A percentile compares a stretch with the other conserved stretches of the same genome.
Conservation (phyloP, 2,113 vertebrate species). For the Psilopsiagon aymara region DNA sequence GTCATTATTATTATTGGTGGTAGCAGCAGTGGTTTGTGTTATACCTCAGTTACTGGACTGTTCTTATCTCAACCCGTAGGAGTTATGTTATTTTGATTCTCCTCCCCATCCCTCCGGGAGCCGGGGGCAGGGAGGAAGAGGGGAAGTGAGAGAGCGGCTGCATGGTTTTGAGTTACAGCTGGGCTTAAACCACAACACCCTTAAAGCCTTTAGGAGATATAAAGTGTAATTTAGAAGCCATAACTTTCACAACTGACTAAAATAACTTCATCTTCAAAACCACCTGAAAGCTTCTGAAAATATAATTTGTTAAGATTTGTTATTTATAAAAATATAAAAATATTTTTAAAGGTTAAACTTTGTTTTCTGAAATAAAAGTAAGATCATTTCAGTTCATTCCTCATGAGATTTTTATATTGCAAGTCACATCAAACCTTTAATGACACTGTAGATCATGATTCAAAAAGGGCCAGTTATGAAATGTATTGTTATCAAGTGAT, state of each 20-base stretch:
- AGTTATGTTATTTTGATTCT: no score
- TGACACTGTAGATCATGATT: neutral
- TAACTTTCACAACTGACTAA: neutral
- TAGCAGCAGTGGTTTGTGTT: no score
- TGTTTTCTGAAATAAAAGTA: neutral
- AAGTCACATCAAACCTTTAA: neutral
- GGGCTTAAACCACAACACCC: no score
- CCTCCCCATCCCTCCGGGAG: no score
- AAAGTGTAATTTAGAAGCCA: neutral
- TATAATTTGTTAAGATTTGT: neutral
- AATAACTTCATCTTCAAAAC: neutral
- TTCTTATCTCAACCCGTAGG: no score
- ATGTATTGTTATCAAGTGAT: neutral
- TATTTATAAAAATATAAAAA: neutral
- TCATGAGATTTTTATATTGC: neutral
- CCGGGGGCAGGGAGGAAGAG: no score
- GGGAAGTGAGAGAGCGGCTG: no score
- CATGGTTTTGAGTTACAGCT: no score
- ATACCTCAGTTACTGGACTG: no score
- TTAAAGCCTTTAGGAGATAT: neutral
- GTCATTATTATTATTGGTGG: no score
- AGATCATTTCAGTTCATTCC: neutral
- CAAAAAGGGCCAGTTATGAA: neutral
- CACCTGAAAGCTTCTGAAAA: neutral
- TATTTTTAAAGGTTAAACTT: neutral